Evolutionary conservation across 1,140 invertebrate genomes (phyloP), one percentile per base, ranked within the genome.

Genomic region (Trinorchestia longiramus): DNA sequence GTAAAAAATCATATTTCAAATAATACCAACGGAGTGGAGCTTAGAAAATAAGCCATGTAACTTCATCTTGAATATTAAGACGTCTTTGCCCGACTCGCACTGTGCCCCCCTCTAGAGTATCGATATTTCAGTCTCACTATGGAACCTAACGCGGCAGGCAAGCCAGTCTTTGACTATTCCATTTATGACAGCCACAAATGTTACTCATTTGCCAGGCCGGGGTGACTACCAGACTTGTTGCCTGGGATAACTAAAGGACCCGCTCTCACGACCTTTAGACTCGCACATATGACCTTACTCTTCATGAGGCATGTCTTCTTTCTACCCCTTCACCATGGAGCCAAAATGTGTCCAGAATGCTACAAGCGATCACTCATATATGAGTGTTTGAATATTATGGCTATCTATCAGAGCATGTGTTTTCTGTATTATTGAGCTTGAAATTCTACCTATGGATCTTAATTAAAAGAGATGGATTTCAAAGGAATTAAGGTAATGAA

Each of bases 131-230:
- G 92, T 44, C 92, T 94, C 92, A 43, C 92, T 45, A 94, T 94
- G 92, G 92, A 47, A 44, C 44, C 92, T 0, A 43, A 45, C 44
- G 92, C 4, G 4, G 44, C 92, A 40, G 43, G 92, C 92, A 45
- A 45, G 90, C 6, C 44, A 94, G 92, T 94, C 92, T 94, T 94
- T 94, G 92, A 94, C 92, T 94, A 94, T 94, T 43, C 92, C 92
- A 44, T 47, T 94, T 94, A 94, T 94, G 92, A 94, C 92, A 94
- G 92, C 36, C 92, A 94, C 92, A 94, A 94, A 94, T 94, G 92
- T 94, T 94, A 43, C 92, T 94, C 92, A 94, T 94, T 94, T 94
- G 92, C 92, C 44, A 45, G 44, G 92, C 92, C 36, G 40, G 92
- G 92, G 43, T 94, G 92, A 94, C 92, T 94, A 94, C 92, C 92